Evolutionary conservation across 1,140 invertebrate species (phyloP).

Genomic region (Homarus americanus): DNA sequence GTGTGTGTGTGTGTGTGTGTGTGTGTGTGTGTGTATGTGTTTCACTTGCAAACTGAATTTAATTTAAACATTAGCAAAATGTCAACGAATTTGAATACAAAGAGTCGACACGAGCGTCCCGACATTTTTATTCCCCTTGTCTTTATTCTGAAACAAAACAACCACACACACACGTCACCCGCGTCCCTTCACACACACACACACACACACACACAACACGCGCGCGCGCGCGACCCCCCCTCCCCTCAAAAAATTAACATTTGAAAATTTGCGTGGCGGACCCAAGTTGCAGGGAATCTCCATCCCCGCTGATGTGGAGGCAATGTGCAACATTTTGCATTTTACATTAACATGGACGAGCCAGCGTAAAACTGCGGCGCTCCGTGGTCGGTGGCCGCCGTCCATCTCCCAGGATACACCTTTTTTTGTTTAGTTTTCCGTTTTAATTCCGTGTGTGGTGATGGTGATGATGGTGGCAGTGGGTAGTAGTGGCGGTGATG

Average conservation of each 20-base stretch:
- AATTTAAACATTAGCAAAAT: background rate
- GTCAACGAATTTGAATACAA: background rate
- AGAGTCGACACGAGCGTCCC: background rate
- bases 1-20: background rate
- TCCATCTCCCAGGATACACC: background rate
- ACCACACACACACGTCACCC: background rate
- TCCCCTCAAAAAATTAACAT: too few species aligned
- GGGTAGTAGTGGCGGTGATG: too few species aligned
- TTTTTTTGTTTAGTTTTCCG: background rate
- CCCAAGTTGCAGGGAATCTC: too few species aligned
- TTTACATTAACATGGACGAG: constrained; percentile 19
- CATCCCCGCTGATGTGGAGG: background rate
- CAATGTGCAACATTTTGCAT: constrained; percentile 2
- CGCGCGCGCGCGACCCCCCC: too few species aligned
- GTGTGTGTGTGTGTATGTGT: background rate
- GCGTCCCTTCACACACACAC: background rate
- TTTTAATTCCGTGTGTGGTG: background rate
- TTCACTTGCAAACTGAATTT: constrained; percentile 2
- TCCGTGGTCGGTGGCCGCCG: background rate
- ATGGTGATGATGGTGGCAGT: too few species aligned
- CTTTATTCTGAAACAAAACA: background rate
- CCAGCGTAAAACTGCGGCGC: too few species aligned
- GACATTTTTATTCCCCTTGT: background rate
- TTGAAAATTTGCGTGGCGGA: too few species aligned
- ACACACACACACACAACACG: background rate